Base-by-base conservation (phyloP, 2,888 invertebrate genomes). In the Pomacea canaliculata region DNA sequence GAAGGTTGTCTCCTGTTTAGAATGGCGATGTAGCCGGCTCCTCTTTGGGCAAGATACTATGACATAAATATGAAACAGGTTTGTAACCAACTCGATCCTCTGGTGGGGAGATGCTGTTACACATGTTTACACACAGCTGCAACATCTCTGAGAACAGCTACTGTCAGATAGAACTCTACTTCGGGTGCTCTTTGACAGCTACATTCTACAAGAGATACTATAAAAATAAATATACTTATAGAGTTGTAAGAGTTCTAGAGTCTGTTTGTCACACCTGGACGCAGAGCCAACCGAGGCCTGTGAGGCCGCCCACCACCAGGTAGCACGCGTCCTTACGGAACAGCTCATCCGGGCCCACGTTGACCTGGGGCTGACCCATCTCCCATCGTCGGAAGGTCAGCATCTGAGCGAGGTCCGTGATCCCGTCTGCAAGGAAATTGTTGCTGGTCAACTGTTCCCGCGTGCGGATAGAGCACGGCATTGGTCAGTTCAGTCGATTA, bases 1-100 rank as follows among this genome's bases (percentile, higher is more conserved):
- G 49, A 73, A 48, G 79, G 73, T 16, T 13, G 18, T 23, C 83
- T 71, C 59, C 85, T 71, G 13, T 82, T 79, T 12, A 85, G 56
- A 51, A 75, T 79, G n/a, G 73, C 76, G 19, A 85, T 75, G 10
- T 60, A n/a, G 16, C 84, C 83, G 10, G 83, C 85, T 3, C 82
- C 81, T 37, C 65, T 76, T 19, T 75, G 76, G 12, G 83, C 82
- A 8, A 85, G 49, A 18, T 77, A 70, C 37, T 37, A 37, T 1
- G 1, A 37, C 37, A 37, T 37, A 37, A 37, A 5, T 37, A 37
- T 37, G 1, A 37, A 37, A 37, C 5, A 37, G 5, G 37, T 37
- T 37, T 37, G 4, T 37, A 37, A 37, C 5, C 5, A 37, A 3
- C 37, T 37, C n/a, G n/a, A n/a, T n/a, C 37, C 37, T 37, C 37